Base-by-base conservation (phyloP, 2,797 vertebrate genomes). In the Sebastes steindachneri region DNA sequence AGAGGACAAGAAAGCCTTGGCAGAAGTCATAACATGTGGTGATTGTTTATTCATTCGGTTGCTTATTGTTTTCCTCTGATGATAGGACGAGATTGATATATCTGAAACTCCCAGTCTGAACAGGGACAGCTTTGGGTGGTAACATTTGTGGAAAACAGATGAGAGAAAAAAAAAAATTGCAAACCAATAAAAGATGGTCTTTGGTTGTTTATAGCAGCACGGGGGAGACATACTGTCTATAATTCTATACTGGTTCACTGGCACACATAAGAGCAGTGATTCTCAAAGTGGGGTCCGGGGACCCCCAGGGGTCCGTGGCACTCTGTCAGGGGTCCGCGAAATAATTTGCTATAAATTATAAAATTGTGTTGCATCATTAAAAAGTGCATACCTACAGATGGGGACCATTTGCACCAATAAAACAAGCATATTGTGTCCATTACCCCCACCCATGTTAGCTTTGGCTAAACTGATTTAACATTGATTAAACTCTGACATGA, bases 1-100 rank as follows among this genome's bases (percentile, higher is more conserved):
- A 62, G 23, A 62, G 25, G 17, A 75, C 86, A 86, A 77, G 54
- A 92, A 77, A 86, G 79, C 69, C 54, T 37, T 53, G 9, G 65
- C 60, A 70, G 57, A 73, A 90, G 65, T 54, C 53, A 84, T 8
- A 72, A 78, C 90, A 93, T 82, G 58, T 90, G 86, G 69, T 9
- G 51, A 65, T 54, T 76, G 64, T 87, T 86, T 88, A 78, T 82
- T 70, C 25, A 69, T 77, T 86, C 80, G 41, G 37, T 59, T 77
- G 62, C 75, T 78, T 79, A 85, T 91, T 89, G 71, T 83, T 86
- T 79, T 82, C 33, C 25, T 69, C 45, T 77, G 63, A 79, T 75
- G 80, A 77, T 19, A 64, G 17, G 71, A 77, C 59, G 48, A 33
- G 58, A 84, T 68, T 33, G 62, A 76, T 70, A 25, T 15, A 45